Conservation (phyloP, 2,113 vertebrate genomes). For the Serilophus lunatus region DNA sequence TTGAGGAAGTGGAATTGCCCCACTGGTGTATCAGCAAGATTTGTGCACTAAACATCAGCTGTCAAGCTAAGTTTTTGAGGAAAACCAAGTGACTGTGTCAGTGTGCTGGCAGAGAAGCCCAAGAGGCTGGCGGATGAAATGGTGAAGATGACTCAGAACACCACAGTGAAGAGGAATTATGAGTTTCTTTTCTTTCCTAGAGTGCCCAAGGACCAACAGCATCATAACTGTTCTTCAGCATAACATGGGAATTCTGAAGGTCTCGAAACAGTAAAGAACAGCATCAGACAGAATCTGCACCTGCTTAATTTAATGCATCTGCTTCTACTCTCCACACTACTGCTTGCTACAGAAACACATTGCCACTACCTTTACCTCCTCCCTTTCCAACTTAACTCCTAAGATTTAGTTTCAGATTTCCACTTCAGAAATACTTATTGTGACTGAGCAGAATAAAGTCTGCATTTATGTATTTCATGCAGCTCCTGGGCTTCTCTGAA, state of each 20-base stretch:
- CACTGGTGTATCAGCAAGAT: neutral
- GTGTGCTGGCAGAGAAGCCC: neutral
- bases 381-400: neutral
- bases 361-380: neutral
- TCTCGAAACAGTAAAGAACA: neutral
- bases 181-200: neutral
- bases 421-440: neutral
- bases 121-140: neutral
- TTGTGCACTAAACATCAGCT: neutral
- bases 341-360: neutral
- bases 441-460: neutral
- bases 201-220: neutral
- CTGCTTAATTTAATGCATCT: neutral
- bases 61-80: neutral
- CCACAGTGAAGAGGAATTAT: neutral
- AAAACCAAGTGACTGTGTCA: neutral
- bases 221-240: neutral
- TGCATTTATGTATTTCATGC: neutral
- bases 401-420: neutral
- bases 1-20: neutral
- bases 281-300: neutral
- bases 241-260: neutral
- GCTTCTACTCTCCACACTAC: neutral
- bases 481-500: neutral
- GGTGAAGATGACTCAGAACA: neutral